Percentiles rank a stretch among this genome's conserved stretches.
These are phyloP conservation scores for Microtus richardsoni DNA, from an alignment of 2,113 vertebrate species.

Conservation along the genomic window DNA sequence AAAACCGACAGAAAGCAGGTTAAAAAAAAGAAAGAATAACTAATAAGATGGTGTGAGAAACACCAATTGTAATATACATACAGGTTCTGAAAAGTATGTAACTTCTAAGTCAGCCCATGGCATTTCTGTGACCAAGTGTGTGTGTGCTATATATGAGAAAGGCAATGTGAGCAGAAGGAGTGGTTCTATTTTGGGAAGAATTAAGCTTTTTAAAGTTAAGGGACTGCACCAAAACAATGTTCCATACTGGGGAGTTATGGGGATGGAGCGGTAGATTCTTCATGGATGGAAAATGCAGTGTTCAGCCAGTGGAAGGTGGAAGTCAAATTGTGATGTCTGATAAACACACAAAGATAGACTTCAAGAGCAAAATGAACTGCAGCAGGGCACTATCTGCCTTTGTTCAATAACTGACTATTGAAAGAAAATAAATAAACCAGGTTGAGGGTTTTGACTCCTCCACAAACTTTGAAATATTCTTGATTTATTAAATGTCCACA, in stretches of 20 bases:
- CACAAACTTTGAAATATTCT: background rate
- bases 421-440: slow-evolving; percentile 4
- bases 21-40: background rate
- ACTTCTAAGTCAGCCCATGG: background rate
- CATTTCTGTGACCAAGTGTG: background rate
- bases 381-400: background rate
- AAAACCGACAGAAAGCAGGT: background rate
- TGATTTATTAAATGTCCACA: background rate
- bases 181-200: background rate
- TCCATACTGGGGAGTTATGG: background rate
- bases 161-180: background rate
- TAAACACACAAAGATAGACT: background rate
- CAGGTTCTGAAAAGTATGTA: background rate
- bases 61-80: background rate
- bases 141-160: background rate
- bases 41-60: background rate
- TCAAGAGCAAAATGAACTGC: background rate
- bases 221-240: background rate
- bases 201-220: background rate
- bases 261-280: background rate
- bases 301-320: background rate
- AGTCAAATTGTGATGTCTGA: background rate
- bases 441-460: background rate
- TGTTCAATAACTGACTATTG: background rate
- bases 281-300: background rate